Base-by-base conservation (phyloP, 2,797 vertebrate species). In the Gymnoscopelus braueri region DNA sequence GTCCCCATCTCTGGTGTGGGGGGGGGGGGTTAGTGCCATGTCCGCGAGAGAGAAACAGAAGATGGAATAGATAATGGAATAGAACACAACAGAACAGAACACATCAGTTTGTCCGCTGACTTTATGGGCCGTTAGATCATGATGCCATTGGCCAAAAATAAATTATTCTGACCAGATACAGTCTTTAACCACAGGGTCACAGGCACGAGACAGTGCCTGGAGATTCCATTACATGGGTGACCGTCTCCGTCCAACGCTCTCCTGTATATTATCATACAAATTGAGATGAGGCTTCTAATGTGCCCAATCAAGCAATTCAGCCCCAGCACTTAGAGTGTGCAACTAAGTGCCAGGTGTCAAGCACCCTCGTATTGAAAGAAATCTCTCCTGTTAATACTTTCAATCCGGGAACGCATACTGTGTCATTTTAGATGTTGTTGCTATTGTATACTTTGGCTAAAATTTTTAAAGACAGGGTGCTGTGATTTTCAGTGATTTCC, bases 181-280 rank as follows among this genome's bases (percentile, higher is more conserved):
- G 39, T 10, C 9, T 44, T 69, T 70, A 72, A 79, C 53, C 61
- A 3, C 26, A 13, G 76, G 82, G 82, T 81, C 85, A 75, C 11
- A 26, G 71, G 48, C 72, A 54, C 51, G 65, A 77, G 72, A 78
- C 74, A 60, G 65, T 61, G 56, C 56, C 65, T 55, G 26, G 80
- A 79, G 69, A 74, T 89, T 84, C 81, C 84, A 86, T 84, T 77
- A 84, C 69, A 77, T 56, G 75, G 7, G 51, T 67, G 72, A 39
- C 15, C 4, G 0, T 63, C 79, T 77, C 61, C 49, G 74, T 77
- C 49, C 58, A 23, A 56, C 49, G 60, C 86, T 82, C 74, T 71
- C 60, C 71, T 65, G 61, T 23, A 74, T 80, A 89, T 87, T 82
- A 86, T 47, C 83, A 81, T 71, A 80, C 72, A 86, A 88, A 87